Base-by-base conservation (phyloP, 2,888 invertebrate genomes). In the Gasteruption jaculator region DNA sequence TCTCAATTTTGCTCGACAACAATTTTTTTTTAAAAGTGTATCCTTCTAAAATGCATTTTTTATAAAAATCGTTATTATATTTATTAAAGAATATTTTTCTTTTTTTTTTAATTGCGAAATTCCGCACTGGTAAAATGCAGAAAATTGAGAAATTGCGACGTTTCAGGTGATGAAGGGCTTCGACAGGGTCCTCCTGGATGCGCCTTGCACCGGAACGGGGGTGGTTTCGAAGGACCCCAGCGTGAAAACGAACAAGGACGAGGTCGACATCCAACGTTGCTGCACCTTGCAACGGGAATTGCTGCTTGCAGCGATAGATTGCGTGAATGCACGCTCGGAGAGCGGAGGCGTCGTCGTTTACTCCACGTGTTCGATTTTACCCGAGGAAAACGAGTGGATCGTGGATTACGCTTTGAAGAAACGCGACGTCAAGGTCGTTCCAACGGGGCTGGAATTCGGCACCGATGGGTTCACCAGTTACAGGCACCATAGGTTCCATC, bases 351-450 rank as follows among this genome's bases (percentile, higher is more conserved):
- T 91, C 64, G 78, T 99, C 47, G 96, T 99, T 1, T 99, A 99
- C 71, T 99, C 97, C 0, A 99, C 99, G 0, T 99, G 99, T 72
- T 99, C 99, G 1, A 83, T 99, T 52, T 73, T 97, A 59, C 91
- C 95, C 0, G 99, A 99, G 71, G 99, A 99, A 74, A 99, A 99
- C 73, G 99, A 99, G 72, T 89, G 88, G 79, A 93, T 99, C 0
- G 82, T 99, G 21, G 91, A 99, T 71, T 97, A 91, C 73, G 96
- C 91, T 2, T 73, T 99, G 27, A 91, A 86, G 63, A 91, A 92
- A 64, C 79, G 99, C 38, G 85, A 90, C 66, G 95, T 99, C 0
- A 94, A 95, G 71, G 71, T 99, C 25, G 91, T 97, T 2, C 84
- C 90, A 1, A 91, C 94, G 26, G 94, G 93, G 1, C 74, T 99